Conservation (phyloP, 2,888 invertebrate species). For the Temnothorax ravouxi region DNA sequence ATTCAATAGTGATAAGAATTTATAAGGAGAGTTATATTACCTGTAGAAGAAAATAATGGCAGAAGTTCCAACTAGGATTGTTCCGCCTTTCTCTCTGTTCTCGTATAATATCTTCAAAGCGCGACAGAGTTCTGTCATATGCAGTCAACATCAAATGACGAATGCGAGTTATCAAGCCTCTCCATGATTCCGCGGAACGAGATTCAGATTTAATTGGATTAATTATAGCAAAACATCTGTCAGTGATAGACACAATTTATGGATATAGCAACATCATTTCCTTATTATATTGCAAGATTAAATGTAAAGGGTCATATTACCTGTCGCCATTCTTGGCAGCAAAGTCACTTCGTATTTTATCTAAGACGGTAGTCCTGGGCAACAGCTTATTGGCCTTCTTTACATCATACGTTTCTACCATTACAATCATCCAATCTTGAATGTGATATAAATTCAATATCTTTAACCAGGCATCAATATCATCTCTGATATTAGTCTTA, state of each 20-base stretch:
- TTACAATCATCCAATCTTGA: constrained; percentile 97
- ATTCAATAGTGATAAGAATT: constrained; percentile 27
- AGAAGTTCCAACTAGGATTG: constrained; percentile 97
- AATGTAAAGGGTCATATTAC: constrained; percentile 81
- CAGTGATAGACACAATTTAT: constrained; percentile 1
- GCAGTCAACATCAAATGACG: constrained; percentile 94
- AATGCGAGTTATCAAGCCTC: constrained; percentile 93
- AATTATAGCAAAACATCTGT: constrained; percentile 94
- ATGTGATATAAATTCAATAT: constrained; percentile 92
- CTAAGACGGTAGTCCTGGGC: constrained; percentile 96
- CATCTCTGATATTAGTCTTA: constrained; percentile 95
- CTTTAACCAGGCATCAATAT: constrained; percentile 95
- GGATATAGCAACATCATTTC: neutral
- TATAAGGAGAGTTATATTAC: constrained; percentile 85
- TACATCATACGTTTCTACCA: constrained; percentile 97
- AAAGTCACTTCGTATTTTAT: constrained; percentile 98
- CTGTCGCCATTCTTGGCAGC: constrained; percentile 94
- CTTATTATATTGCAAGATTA: neutral
- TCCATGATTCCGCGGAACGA: constrained; percentile 96
- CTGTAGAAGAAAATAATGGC: constrained; percentile 97
- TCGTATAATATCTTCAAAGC: constrained; percentile 96
- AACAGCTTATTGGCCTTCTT: constrained; percentile 96
- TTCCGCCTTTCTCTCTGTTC: constrained; percentile 96
- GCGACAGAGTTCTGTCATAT: constrained; percentile 94
- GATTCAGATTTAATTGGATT: constrained; percentile 97